Base-by-base conservation (phyloP, 2,888 invertebrate genomes). In the Brachycybe producta region DNA sequence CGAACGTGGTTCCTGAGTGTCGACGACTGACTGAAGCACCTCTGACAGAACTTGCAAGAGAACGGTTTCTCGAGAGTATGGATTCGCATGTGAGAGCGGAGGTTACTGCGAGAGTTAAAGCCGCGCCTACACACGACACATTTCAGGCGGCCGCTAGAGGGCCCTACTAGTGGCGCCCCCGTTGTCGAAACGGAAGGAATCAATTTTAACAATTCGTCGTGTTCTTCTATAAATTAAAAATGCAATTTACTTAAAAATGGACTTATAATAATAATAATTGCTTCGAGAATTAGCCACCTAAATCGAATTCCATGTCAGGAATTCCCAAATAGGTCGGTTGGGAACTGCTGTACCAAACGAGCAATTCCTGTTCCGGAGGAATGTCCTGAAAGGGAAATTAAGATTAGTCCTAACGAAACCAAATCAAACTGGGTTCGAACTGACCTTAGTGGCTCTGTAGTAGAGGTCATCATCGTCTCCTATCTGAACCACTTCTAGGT, bases 51-150 rank as follows among this genome's bases (percentile, higher is more conserved):
- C 48, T 56, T 57, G 52, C 65, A 65, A 1, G 56, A 52, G 48
- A 65, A 65, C 28, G 65, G 65, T 49, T 61, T 62, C 49, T 65
- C 65, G 30, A 62, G 47, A 0, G 65, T 65, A 53, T 65, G 65
- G 27, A 62, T 65, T 41, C 65, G 60, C 65, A 65, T 65, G 59
- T 65, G 65, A 19, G 65, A 65, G 2, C 65, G 59, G 1, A 65
- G 60, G 44, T 65, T 65, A 52, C 65, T 65, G 5, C 63, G 55
- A 4, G 65, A 64, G 56, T 65, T 65, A 54, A 65, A 65, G 2
- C 62, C 63, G 40, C 64, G 57, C 28, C 59, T 53, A 51, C 65
- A 65, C 2, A 65, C 51, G 0, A 63, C 62, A 53, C 65, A 65
- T 8, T 55, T 54, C 23, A 62, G 52, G 32, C 51, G 51, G 27